These are phyloP conservation scores for Vanessa atalanta DNA, from an alignment of 1,140 invertebrate genomes.

Conservation along the genomic window DNA sequence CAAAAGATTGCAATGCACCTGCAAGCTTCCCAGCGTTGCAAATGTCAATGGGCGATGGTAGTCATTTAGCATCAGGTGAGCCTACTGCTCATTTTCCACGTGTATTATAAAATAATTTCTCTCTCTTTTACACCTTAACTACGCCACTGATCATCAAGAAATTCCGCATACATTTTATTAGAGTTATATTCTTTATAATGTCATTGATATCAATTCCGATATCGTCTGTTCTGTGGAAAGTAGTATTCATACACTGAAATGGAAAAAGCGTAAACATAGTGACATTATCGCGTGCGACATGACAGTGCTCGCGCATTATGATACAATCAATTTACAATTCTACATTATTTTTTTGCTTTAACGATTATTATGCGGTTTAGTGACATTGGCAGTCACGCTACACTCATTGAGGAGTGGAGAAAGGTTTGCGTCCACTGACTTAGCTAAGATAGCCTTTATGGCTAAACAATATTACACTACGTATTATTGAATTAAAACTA, in stretches of 20 bases:
- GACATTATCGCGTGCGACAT: slow-evolving; percentile 30
- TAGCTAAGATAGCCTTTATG: not conserved
- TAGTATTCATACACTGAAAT: slow-evolving; percentile 17
- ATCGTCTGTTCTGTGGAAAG: slow-evolving; percentile 7
- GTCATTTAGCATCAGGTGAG: too few species aligned
- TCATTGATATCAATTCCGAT: not conserved
- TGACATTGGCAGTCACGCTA: slow-evolving; percentile 27
- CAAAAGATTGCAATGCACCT: too few species aligned
- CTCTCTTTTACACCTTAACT: too few species aligned
- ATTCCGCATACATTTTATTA: too few species aligned
- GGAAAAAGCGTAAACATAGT: slow-evolving; percentile 22
- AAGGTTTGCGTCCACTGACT: not conserved
- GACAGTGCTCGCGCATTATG: slow-evolving; percentile 28
- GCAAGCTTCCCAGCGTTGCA: too few species aligned
- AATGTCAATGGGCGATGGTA: too few species aligned
- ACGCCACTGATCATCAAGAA: too few species aligned
- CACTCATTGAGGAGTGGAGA: not conserved
- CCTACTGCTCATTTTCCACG: too few species aligned
- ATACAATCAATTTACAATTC: slow-evolving; percentile 27
- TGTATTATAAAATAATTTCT: too few species aligned
- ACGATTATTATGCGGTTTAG: slow-evolving; percentile 28
- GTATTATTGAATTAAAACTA: too few species aligned
- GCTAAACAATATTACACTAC: not conserved
- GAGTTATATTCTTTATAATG: too few species aligned
- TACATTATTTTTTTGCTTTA: slow-evolving; percentile 23